Evolutionary conservation across 2,797 vertebrate genomes (phyloP).

Genomic region (Lepus townsendii): DNA sequence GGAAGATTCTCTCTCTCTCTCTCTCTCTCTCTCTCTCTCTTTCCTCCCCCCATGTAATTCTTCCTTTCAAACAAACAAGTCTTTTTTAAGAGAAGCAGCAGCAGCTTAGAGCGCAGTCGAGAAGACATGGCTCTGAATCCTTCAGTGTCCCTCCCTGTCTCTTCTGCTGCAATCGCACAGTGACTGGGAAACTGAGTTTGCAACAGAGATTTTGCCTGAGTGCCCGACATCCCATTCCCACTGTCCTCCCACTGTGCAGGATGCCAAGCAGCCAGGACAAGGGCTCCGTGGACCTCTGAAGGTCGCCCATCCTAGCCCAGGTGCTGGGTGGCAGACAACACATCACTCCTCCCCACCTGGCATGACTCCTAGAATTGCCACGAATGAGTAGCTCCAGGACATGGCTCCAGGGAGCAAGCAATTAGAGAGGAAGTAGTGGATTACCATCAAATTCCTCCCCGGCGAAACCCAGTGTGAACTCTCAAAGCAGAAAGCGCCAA

Average conservation of each 20-base stretch:
- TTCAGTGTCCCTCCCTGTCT: background rate
- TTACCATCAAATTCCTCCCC: background rate
- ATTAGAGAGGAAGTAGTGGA: constrained; percentile 34
- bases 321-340: background rate
- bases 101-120: background rate
- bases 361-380: background rate
- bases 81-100: no score
- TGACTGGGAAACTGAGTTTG: background rate
- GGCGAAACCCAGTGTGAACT: background rate
- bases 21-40: no score
- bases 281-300: background rate
- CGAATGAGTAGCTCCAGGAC: background rate
- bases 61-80: no score
- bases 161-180: background rate
- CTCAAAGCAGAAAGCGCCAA: background rate
- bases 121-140: background rate
- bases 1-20: no score
- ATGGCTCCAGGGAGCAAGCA: background rate
- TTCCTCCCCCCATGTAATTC: no score
- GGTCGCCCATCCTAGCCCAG: background rate
- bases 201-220: background rate
- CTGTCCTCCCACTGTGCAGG: background rate
- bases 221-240: background rate
- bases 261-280: background rate
- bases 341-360: background rate